These are phyloP conservation scores for Bucco capensis DNA, from an alignment of 2,113 vertebrate species.

Conservation along the genomic window DNA sequence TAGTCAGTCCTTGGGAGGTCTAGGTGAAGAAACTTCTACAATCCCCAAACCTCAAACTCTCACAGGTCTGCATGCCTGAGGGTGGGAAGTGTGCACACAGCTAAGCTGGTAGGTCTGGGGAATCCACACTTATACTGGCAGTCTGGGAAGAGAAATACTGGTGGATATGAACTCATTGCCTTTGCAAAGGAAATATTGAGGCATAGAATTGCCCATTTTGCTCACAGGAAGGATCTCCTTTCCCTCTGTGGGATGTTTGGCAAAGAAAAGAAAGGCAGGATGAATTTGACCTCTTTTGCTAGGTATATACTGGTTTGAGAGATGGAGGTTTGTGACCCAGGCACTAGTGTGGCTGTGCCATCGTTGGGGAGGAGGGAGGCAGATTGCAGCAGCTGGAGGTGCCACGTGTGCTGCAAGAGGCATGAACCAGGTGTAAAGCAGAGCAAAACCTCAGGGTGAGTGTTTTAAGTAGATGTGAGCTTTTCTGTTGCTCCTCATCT, in stretches of 20 bases:
- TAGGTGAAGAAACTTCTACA: not conserved
- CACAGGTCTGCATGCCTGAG: not conserved
- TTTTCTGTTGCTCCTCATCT: not conserved
- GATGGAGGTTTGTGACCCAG: not conserved
- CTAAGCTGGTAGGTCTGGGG: not conserved
- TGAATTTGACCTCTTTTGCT: not conserved
- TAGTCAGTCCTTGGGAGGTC: not conserved
- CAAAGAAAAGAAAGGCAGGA: not conserved
- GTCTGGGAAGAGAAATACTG: not conserved
- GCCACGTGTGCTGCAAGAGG: rapidly evolving
- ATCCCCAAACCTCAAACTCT: rapidly evolving
- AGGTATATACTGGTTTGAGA: not conserved
- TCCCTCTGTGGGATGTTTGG: not conserved
- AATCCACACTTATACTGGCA: not conserved
- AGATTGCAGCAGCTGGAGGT: not conserved
- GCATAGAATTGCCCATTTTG: not conserved
- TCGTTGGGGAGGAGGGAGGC: not conserved
- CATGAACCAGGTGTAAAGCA: not conserved
- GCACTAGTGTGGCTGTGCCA: not conserved
- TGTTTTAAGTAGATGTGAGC: not conserved
- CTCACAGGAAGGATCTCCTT: not conserved
- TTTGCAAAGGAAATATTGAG: not conserved
- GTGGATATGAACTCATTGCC: not conserved
- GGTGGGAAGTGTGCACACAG: not conserved
- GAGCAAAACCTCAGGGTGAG: not conserved